Evolutionary conservation across 2,113 vertebrate genomes (phyloP), one percentile per base, ranked within the genome.

Genomic region (Catagonus wagneri): DNA sequence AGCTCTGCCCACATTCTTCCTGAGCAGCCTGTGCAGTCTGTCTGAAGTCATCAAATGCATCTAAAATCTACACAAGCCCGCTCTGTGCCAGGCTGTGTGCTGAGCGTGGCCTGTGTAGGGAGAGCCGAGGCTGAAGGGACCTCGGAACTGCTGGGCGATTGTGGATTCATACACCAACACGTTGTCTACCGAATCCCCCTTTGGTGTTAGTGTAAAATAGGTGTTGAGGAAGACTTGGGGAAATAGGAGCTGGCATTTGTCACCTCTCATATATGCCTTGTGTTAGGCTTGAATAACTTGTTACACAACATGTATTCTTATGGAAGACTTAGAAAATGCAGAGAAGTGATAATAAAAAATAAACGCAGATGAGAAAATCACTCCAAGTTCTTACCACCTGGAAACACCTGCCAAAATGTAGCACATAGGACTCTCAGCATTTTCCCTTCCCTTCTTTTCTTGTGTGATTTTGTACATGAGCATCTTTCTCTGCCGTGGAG

Each of bases 111-210:
- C 20, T 39, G 61, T 22, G 7, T 1, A 13, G 52, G 86, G 61
- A 44, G 13, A 75, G 44, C 5, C 0, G 2, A 7, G 32, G 22
- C 9, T n/a, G 52, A 17, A 2, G 4, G 4, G 8, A 16, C 15
- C 65, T 71, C 15, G 6, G 17, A 56, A 12, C 54, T 3, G 2
- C 2, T 1, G 2, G 4, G 5, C 1, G 0, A 1, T 32, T 4
- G 0, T 17, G 39, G 39, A 0, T 74, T 34, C 3, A 27, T 7
- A 1, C 11, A 19, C 7, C 2, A 16, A 4, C 4, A 6, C 29
- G 78, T 36, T 54, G 61, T 65, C 22, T 11, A 6, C 39, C 1
- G 3, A 44, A 3, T 83, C 14, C 54, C 74, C 78, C 23, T 6
- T n/a, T 19, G 75, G 22, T 7, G 16, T 78, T 52, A 32, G 12